Percentiles rank a stretch among this genome's conserved stretches.
phyloP scores from a whole-genome alignment of 92 coral and sea anemone species.

The Parazoanthus swiftii region DNA sequence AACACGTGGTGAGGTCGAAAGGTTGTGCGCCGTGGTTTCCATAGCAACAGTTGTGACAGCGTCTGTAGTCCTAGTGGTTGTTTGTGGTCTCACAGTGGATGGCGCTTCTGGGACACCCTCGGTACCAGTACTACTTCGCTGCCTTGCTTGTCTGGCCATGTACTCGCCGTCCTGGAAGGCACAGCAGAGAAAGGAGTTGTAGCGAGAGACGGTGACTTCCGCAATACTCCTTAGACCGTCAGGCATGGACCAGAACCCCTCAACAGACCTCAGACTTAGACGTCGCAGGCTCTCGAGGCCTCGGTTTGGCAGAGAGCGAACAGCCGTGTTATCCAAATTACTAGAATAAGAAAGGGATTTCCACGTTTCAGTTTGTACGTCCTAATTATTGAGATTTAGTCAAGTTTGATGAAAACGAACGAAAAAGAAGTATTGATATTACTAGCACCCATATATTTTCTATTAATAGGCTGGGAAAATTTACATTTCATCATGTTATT shows the following conservation, averaged over 20 bases:
- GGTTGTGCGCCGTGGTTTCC: constrained; percentile 17
- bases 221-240: constrained; percentile 54
- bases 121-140: not conserved
- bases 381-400: too few species aligned
- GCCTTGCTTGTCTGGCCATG: constrained; percentile 31
- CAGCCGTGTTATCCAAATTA: constrained; percentile 67
- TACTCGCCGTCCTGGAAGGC: constrained; percentile 53
- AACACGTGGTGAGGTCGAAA: not conserved
- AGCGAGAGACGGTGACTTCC: constrained; percentile 66
- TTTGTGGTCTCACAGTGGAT: not conserved
- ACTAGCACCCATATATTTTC: too few species aligned
- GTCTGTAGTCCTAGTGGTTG: constrained; percentile 2
- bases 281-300: constrained; percentile 64
- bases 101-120: not conserved
- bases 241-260: constrained; percentile 75
- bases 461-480: too few species aligned
- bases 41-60: constrained; percentile 5
- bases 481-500: too few species aligned
- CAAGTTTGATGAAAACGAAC: too few species aligned
- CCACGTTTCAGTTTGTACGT: too few species aligned
- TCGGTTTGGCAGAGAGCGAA: constrained; percentile 66
- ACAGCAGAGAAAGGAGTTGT: constrained; percentile 89
- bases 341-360: constrained; percentile 43
- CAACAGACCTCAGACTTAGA: constrained; percentile 60
- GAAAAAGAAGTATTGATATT: too few species aligned